Conservation (phyloP, 2,888 invertebrate species). For the Microchrysa polita region DNA sequence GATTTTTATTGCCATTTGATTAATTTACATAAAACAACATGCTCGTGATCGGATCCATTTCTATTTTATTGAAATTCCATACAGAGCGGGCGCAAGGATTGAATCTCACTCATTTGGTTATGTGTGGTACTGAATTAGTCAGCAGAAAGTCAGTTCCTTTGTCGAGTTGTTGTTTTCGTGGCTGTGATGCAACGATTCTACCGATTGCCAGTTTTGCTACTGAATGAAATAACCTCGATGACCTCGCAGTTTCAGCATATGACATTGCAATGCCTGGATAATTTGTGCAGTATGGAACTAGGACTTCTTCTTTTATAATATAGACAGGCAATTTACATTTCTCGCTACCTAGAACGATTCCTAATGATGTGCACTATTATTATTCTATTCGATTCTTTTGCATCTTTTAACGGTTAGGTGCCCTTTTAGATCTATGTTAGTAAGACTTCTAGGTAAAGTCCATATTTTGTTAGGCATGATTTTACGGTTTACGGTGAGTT, state of each 20-base stretch:
- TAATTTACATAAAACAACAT: slow-evolving; percentile 65
- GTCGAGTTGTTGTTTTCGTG: background rate
- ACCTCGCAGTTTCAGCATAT: slow-evolving; percentile 30
- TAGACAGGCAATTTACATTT: too few species aligned
- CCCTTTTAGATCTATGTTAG: too few species aligned
- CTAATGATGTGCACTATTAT: too few species aligned
- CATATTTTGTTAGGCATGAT: too few species aligned
- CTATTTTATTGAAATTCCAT: slow-evolving; percentile 23
- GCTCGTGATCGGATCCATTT: slow-evolving; percentile 62
- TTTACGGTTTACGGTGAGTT: too few species aligned
- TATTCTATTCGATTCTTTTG: too few species aligned
- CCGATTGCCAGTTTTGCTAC: slow-evolving; percentile 33
- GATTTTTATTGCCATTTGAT: slow-evolving; percentile 56
- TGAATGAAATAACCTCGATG: slow-evolving; percentile 26
- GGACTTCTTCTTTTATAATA: slow-evolving; percentile 12
- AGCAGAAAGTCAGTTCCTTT: slow-evolving; percentile 2
- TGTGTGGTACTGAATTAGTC: slow-evolving; percentile 2
- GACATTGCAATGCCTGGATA: slow-evolving; percentile 3
- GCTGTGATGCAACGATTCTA: slow-evolving; percentile 6
- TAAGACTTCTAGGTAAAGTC: too few species aligned
- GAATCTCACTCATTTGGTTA: slow-evolving; percentile 6
- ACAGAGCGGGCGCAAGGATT: background rate
- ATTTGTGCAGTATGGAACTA: slow-evolving; percentile 14
- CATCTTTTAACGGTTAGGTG: too few species aligned
- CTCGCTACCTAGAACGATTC: too few species aligned